Evolutionary conservation across 2,888 invertebrate species (phyloP).

Genomic region (Ceratothoa steindachneri): DNA sequence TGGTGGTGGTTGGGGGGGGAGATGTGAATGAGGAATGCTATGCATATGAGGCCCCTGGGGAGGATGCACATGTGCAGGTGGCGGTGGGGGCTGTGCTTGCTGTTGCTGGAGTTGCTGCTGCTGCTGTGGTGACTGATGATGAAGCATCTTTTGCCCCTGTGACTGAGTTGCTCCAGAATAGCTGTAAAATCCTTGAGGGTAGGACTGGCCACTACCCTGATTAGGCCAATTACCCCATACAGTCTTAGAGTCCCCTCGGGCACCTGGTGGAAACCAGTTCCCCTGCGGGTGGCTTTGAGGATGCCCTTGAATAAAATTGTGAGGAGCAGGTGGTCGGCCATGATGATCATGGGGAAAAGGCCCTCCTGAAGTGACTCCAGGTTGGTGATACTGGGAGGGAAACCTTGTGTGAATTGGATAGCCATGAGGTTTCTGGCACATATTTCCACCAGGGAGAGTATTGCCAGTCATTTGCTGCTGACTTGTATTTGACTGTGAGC

Average conservation of each 20-base stretch:
- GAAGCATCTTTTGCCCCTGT: slow-evolving; percentile 16
- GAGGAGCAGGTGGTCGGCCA: slow-evolving; percentile 5
- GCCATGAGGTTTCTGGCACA: slow-evolving; percentile 4
- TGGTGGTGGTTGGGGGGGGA: slow-evolving; percentile 19
- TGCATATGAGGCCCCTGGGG: slow-evolving; percentile 21
- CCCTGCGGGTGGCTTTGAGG: slow-evolving; percentile 13
- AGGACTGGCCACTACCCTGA: background rate
- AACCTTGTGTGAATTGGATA: background rate
- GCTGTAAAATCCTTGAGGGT: background rate
- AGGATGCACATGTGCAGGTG: slow-evolving; percentile 19
- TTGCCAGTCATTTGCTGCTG: background rate
- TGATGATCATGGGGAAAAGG: slow-evolving; percentile 13
- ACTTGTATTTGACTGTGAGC: background rate
- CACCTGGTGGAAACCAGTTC: slow-evolving; percentile 10
- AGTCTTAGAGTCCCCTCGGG: background rate
- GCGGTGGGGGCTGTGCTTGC: slow-evolving; percentile 9
- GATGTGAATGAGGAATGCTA: slow-evolving; percentile 14
- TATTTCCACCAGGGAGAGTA: background rate
- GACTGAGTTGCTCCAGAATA: slow-evolving; percentile 1
- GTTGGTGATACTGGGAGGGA: slow-evolving; percentile 2
- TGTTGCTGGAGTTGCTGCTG: background rate
- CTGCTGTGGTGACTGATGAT: slow-evolving; percentile 5
- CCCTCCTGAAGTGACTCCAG: background rate
- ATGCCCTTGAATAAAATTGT: slow-evolving; percentile 2
- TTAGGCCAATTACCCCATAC: slow-evolving; percentile 12